Conservation (phyloP, 2,113 vertebrate genomes). For the Alexandromys fortis region DNA sequence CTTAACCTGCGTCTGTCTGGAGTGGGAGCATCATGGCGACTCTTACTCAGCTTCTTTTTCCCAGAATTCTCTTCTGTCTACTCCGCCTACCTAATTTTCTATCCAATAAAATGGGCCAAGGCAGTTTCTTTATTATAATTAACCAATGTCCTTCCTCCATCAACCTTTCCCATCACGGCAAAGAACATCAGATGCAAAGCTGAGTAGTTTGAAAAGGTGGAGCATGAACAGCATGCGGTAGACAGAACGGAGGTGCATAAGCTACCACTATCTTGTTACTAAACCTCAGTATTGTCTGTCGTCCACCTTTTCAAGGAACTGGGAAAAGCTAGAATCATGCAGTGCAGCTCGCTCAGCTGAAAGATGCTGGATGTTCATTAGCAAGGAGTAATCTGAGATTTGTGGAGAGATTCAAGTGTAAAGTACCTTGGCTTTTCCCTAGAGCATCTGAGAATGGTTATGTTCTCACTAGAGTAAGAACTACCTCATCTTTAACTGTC, state of each 20-base stretch:
- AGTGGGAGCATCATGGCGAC: too few species aligned
- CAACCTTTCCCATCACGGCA: neutral
- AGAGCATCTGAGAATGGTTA: neutral
- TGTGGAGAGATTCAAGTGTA: neutral
- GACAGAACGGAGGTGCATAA: neutral
- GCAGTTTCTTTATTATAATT: too few species aligned
- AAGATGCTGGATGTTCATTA: neutral
- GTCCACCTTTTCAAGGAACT: neutral
- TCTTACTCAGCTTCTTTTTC: too few species aligned
- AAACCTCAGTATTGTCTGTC: neutral
- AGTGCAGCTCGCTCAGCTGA: neutral
- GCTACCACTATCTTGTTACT: neutral
- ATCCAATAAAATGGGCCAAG: too few species aligned
- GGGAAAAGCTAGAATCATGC: neutral
- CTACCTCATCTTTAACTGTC: neutral
- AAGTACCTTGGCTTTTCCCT: neutral
- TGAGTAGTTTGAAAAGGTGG: neutral
- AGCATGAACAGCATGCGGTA: neutral
- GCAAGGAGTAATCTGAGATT: neutral
- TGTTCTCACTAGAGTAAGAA: neutral
- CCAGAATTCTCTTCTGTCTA: too few species aligned
- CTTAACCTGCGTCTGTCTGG: too few species aligned
- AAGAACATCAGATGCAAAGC: neutral
- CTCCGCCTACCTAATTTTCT: too few species aligned
- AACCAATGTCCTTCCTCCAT: too few species aligned